Evolutionary conservation across 2,888 invertebrate genomes (phyloP), one percentile per base, ranked within the genome.

Genomic region (Brachypalpus laphriformis): DNA sequence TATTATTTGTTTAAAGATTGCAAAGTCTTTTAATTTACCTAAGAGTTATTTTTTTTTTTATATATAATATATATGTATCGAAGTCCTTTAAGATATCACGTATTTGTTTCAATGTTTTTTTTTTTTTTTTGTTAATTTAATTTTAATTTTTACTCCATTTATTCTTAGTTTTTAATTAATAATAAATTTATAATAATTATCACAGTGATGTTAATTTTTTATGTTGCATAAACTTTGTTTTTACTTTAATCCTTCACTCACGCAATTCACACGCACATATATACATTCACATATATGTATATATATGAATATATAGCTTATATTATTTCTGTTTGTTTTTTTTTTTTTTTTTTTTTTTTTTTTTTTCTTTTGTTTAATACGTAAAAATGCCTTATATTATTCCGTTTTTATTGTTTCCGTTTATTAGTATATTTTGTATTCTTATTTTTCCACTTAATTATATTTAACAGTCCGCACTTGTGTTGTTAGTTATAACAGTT

Each of bases 111-210:
- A 91, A 91, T 91, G 91, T 92, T 91, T 90, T 88, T 88, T 91
- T 90, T 90, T 90, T 91, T 91, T 90, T 88, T 88, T 90, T 90
- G 89, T 91, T 89, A 89, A 77, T 77, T 89, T 88, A 88, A 88
- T 90, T 86, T 85, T 74, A 76, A 56, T 72, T 86, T 88, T 89
- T 90, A 88, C 88, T 90, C 88, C 88, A 88, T 87, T 88, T 87
- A 66, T 88, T 86, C 88, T 89, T 87, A 61, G 81, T 82, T 88
- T 87, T 80, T 88, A 89, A 88, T 88, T 88, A 89, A 89, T 91
- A 91, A 90, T 91, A 91, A 91, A 91, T 91, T 91, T 91, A 91
- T 90, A 91, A 91, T 91, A 91, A 91, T 91, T 91, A 91, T 91
- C 91, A 91, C 91, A 91, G 91, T 91, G 91, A 90, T 91, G 91